Percentiles rank a stretch among this genome's conserved stretches.
Conservation (phyloP, 30 jellyfish, hydroid and myxozoan species). For the Aurelia sp. region DNA sequence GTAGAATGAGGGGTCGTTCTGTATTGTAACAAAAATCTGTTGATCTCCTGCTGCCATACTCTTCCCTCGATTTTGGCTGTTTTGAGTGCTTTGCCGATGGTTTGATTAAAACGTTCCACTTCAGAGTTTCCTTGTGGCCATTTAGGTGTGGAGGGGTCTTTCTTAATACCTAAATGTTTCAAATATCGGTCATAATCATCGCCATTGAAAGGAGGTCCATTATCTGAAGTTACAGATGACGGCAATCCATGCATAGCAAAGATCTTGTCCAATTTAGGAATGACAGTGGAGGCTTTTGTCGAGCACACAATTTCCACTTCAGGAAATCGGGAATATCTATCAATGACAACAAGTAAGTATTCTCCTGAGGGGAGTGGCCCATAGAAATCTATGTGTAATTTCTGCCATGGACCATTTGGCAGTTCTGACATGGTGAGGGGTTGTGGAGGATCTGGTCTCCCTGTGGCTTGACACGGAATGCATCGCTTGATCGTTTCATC, state of each 20-base stretch:
- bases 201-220: conserved; percentile 67
- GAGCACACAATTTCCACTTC: conserved; percentile 53
- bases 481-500: conserved; percentile 30
- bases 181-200: conserved; percentile 21
- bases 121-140: conserved; percentile 47
- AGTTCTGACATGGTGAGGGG: conserved; percentile 19
- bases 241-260: conserved; percentile 42
- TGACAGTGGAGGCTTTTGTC: conserved; percentile 21
- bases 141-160: conserved; percentile 20
- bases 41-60: conserved; percentile 42
- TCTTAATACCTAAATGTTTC: conserved; percentile 17
- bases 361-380: conserved; percentile 66
- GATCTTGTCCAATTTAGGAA: conserved; percentile 53
- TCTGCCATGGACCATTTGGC: conserved; percentile 62
- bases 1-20: conserved; percentile 46
- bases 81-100: conserved; percentile 27
- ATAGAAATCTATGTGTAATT: conserved; percentile 16
- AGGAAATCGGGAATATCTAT: conserved; percentile 27
- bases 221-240: conserved; percentile 13
- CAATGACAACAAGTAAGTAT: conserved; percentile 36
- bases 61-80: conserved; percentile 33
- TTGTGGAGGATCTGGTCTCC: conserved; percentile 32
- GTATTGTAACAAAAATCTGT: conserved; percentile 22
- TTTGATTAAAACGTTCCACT: conserved; percentile 17
- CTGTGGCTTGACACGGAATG: conserved; percentile 55